phyloP scores from a whole-genome alignment of 2,797 vertebrate genomes.

The Sebastes taczanowskii region DNA sequence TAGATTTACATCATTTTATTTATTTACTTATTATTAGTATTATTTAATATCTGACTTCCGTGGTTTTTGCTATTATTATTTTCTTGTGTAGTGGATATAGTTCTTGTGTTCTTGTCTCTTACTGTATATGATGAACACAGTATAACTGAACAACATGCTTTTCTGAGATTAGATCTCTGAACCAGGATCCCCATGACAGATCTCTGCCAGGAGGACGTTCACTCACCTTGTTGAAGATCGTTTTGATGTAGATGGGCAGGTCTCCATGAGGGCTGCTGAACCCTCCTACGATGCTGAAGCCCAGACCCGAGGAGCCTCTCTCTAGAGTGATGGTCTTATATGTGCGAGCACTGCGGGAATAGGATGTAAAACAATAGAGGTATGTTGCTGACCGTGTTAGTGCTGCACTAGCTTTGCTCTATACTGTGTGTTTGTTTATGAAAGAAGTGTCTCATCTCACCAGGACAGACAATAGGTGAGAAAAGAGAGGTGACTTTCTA shows the following conservation, averaged over 20 bases:
- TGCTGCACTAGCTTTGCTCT: neutral
- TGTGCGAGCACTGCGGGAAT: slow-evolving; percentile 82
- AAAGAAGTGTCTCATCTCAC: neutral
- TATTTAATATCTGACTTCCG: too few species aligned
- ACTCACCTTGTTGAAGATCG: slow-evolving; percentile 92
- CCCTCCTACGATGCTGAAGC: slow-evolving; percentile 95
- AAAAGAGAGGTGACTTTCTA: neutral
- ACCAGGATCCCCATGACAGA: neutral
- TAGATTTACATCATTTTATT: too few species aligned
- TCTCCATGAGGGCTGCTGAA: slow-evolving; percentile 94
- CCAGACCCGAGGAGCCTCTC: slow-evolving; percentile 89
- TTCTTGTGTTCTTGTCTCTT: neutral
- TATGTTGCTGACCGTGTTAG: neutral
- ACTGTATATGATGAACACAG: neutral
- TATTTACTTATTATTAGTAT: too few species aligned
- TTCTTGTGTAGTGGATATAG: too few species aligned
- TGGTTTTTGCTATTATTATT: too few species aligned
- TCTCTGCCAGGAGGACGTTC: neutral
- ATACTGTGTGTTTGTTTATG: neutral
- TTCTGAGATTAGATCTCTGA: neutral
- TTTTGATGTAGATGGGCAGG: slow-evolving; percentile 95
- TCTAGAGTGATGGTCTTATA: slow-evolving; percentile 91
- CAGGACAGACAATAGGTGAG: neutral
- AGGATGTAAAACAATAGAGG: neutral
- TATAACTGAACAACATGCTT: neutral